Conservation (phyloP, 64 coral and sea anemone genomes). For the Porites lutea region DNA sequence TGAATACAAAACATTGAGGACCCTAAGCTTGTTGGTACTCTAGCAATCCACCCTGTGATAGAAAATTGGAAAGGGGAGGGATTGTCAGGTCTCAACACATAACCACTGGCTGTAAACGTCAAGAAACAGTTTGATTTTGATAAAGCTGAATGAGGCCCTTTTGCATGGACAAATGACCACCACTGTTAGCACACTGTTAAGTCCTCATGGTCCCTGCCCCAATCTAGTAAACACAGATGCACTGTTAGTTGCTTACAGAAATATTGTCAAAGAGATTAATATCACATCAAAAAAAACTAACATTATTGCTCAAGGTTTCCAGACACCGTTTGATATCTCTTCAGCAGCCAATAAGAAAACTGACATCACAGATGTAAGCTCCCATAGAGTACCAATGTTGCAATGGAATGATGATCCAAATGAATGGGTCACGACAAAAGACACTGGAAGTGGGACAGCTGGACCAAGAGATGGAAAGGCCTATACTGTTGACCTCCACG, state of each 20-base stretch:
- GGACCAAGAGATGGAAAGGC: slow-evolving; percentile 61
- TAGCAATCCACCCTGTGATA: slow-evolving; percentile 53
- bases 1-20: slow-evolving; percentile 46
- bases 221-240: background rate
- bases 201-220: slow-evolving; percentile 36
- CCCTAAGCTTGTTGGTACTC: slow-evolving; percentile 67
- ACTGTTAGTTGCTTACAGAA: slow-evolving; percentile 53
- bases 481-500: slow-evolving; percentile 40
- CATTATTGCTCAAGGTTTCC: slow-evolving; percentile 22
- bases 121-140: slow-evolving; percentile 18
- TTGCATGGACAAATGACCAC: slow-evolving; percentile 36
- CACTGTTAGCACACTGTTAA: slow-evolving; percentile 27
- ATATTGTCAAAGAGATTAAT: slow-evolving; percentile 39
- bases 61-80: slow-evolving; percentile 76
- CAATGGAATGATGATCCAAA: background rate
- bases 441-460: slow-evolving; percentile 56
- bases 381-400: slow-evolving; percentile 21
- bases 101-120: slow-evolving; percentile 38
- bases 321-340: slow-evolving; percentile 53
- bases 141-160: background rate
- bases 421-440: background rate
- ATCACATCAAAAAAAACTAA: background rate
- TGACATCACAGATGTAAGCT: slow-evolving; percentile 52
- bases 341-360: slow-evolving; percentile 4
- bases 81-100: slow-evolving; percentile 9